These are phyloP conservation scores for Lytechinus pictus DNA, from an alignment of 35 echinoderm and acorn worm genomes.

Conservation along the genomic window DNA sequence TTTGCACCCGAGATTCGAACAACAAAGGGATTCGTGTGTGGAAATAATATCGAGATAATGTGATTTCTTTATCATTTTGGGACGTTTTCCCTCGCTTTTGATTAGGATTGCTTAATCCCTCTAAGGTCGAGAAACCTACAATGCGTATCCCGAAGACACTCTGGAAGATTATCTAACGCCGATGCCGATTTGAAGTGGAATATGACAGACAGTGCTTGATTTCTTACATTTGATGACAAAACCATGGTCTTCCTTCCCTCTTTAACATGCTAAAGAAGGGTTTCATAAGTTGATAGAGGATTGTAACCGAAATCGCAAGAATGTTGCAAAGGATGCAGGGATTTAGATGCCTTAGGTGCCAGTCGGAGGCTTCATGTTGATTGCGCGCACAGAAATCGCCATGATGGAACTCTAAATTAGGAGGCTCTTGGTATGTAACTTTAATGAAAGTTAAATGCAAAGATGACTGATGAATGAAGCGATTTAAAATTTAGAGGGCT, in stretches of 20 bases:
- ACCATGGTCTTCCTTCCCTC: background rate
- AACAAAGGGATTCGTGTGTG: background rate
- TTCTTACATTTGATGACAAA: background rate
- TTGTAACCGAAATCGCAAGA: conserved; percentile 9
- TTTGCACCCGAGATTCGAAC: background rate
- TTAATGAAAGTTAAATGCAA: background rate
- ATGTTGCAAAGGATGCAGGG: conserved; percentile 8
- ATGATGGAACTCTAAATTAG: background rate
- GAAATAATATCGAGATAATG: conserved; percentile 8
- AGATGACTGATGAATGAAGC: background rate
- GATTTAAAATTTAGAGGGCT: background rate
- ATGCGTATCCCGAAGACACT: background rate
- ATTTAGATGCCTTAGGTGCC: background rate
- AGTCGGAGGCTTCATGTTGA: background rate
- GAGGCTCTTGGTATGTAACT: background rate
- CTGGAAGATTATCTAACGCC: background rate
- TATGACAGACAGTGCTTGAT: background rate
- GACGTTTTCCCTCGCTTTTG: background rate
- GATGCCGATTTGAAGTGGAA: background rate
- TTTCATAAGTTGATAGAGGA: background rate
- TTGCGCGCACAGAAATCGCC: background rate
- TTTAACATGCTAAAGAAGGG: background rate
- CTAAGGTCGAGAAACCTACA: background rate
- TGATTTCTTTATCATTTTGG: background rate
- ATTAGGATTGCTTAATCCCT: background rate